Evolutionary conservation across 92 coral and sea anemone genomes (phyloP).

Genomic region (Epizoanthus stellaris): DNA sequence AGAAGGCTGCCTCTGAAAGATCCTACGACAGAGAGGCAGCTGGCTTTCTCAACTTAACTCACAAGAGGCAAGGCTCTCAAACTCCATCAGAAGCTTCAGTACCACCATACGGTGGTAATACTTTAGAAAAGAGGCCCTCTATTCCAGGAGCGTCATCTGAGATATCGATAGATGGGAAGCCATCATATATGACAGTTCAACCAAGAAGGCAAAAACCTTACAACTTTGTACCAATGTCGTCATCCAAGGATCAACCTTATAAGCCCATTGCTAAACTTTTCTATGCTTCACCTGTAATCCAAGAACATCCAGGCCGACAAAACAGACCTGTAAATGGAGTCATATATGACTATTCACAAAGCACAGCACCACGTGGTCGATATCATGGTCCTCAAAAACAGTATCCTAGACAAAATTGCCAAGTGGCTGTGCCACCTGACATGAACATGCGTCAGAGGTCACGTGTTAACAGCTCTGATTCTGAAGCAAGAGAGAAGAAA

Average conservation of each 20-base stretch:
- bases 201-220: slow-evolving; percentile 43
- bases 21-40: slow-evolving; percentile 57
- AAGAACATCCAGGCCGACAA: slow-evolving; percentile 28
- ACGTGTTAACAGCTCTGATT: slow-evolving; percentile 37
- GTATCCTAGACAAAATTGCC: slow-evolving; percentile 27
- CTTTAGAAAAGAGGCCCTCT: slow-evolving; percentile 60
- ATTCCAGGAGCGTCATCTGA: slow-evolving; percentile 77
- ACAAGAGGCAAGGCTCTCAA: slow-evolving; percentile 67
- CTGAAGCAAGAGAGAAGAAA: slow-evolving; percentile 33
- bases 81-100: slow-evolving; percentile 82
- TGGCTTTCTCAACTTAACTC: slow-evolving; percentile 49
- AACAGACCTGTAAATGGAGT: slow-evolving; percentile 42
- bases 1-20: slow-evolving; percentile 65
- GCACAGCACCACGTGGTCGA: slow-evolving; percentile 8
- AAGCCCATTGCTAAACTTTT: slow-evolving; percentile 30
- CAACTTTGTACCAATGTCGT: slow-evolving; percentile 20
- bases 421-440: slow-evolving; percentile 4
- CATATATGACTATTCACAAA: slow-evolving; percentile 37
- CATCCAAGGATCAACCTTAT: slow-evolving; percentile 25
- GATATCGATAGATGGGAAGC: slow-evolving; percentile 56
- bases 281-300: slow-evolving; percentile 13
- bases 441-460: slow-evolving; percentile 16
- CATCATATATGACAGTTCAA: slow-evolving; percentile 19
- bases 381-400: slow-evolving; percentile 13
- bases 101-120: slow-evolving; percentile 22